Evolutionary conservation across 2,113 vertebrate species (phyloP).

Genomic region (Salvelinus sp.): DNA sequence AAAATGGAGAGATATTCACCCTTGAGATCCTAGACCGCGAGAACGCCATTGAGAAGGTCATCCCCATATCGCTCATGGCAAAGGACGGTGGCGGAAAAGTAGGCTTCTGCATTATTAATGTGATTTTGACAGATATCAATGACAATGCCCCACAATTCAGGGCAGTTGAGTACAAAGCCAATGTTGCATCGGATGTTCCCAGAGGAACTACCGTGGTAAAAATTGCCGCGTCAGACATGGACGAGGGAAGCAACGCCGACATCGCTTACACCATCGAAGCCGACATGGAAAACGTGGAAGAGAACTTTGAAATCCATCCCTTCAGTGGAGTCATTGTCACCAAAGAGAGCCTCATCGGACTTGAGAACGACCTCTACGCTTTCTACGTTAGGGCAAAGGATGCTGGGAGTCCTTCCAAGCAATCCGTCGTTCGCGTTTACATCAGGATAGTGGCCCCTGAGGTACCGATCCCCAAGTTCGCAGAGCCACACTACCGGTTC

Average conservation of each 20-base stretch:
- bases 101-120: constrained; percentile 89
- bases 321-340: constrained; percentile 86
- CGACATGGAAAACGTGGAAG: constrained; percentile 85
- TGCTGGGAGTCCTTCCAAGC: constrained; percentile 82
- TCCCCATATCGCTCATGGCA: constrained; percentile 87
- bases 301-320: constrained; percentile 91
- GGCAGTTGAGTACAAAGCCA: constrained; percentile 86
- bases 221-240: constrained; percentile 88
- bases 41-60: constrained; percentile 86
- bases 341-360: constrained; percentile 93
- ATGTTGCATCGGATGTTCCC: constrained; percentile 80
- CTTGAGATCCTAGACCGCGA: constrained; percentile 91
- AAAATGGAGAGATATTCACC: constrained; percentile 87
- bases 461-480: constrained; percentile 82
- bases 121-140: constrained; percentile 95
- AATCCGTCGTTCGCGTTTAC: constrained; percentile 87
- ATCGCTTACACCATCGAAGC: constrained; percentile 86
- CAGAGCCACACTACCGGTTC: constrained; percentile 89
- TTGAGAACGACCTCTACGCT: constrained; percentile 88
- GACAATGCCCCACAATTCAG: constrained; percentile 93
- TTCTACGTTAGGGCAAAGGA: constrained; percentile 92
- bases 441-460: constrained; percentile 87
- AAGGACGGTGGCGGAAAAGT: constrained; percentile 93
- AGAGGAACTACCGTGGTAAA: constrained; percentile 85
- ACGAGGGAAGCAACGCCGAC: constrained; percentile 96